Evolutionary conservation across 2,797 vertebrate genomes (phyloP).

Genomic region (Rhabdomys pumilio): DNA sequence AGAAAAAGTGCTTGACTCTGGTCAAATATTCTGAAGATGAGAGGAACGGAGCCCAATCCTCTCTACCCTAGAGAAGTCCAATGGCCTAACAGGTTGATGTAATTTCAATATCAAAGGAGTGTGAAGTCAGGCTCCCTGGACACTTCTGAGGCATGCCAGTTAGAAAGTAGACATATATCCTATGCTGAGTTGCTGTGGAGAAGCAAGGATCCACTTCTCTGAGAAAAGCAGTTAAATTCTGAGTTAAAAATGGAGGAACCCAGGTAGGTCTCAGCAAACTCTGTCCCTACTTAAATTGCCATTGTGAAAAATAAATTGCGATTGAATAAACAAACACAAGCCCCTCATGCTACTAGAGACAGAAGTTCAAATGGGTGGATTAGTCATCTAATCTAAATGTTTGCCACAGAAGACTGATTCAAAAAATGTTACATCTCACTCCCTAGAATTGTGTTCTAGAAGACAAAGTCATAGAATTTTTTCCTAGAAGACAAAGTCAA

Average conservation of each 20-base stretch:
- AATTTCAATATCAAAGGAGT: neutral
- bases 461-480: slow-evolving; percentile 26
- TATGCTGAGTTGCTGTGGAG: neutral
- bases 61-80: neutral
- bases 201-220: neutral
- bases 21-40: neutral
- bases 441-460: neutral
- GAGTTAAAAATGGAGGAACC: neutral
- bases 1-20: neutral
- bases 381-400: neutral
- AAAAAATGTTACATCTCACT: slow-evolving; percentile 21
- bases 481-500: slow-evolving; percentile 16
- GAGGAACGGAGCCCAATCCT: neutral
- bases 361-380: slow-evolving; percentile 47
- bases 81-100: neutral
- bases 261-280: neutral
- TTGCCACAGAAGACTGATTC: neutral
- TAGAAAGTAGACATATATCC: neutral
- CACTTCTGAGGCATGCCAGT: neutral
- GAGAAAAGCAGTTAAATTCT: neutral
- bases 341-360: neutral
- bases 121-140: neutral
- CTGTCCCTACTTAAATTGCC: neutral
- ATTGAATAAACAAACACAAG: slow-evolving; percentile 26
- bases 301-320: slow-evolving; percentile 40